phyloP scores from a whole-genome alignment of 2,888 invertebrate genomes.

The Molanna angustata region DNA sequence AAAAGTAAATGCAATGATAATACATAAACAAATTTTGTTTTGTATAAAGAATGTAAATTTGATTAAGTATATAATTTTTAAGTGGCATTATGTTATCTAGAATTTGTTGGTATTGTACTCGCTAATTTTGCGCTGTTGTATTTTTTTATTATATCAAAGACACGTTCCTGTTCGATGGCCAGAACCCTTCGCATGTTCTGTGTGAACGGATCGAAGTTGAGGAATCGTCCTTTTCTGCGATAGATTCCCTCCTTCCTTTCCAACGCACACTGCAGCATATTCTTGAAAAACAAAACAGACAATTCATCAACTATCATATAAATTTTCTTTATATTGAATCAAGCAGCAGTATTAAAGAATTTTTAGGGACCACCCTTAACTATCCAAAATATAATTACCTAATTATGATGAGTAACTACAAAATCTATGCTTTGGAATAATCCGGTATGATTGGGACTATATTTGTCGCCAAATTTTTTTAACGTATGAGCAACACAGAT shows the following conservation, averaged over 20 bases:
- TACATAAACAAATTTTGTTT: background rate
- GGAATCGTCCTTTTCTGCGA: conserved; percentile 61
- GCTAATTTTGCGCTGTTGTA: background rate
- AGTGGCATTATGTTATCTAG: conserved; percentile 23
- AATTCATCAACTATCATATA: background rate
- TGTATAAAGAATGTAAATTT: background rate
- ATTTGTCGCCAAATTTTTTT: too few species aligned
- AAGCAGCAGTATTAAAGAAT: too few species aligned
- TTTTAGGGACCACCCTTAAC: too few species aligned
- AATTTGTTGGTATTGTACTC: conserved; percentile 9
- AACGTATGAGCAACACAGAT: too few species aligned
- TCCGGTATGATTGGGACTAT: too few species aligned
- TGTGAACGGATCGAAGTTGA: conserved; percentile 70
- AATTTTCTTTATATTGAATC: background rate
- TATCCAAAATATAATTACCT: too few species aligned
- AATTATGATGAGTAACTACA: too few species aligned
- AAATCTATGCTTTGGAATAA: too few species aligned
- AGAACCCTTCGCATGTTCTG: conserved; percentile 55
- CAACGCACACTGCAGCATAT: conserved; percentile 58
- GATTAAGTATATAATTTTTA: background rate
- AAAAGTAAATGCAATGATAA: background rate
- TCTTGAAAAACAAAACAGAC: conserved; percentile 38
- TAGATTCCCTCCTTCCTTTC: conserved; percentile 69
- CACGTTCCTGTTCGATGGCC: conserved; percentile 32
- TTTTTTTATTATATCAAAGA: conserved; percentile 33